Evolutionary conservation across 2,797 vertebrate species (phyloP).

Genomic region (Manis crassicaudata): DNA sequence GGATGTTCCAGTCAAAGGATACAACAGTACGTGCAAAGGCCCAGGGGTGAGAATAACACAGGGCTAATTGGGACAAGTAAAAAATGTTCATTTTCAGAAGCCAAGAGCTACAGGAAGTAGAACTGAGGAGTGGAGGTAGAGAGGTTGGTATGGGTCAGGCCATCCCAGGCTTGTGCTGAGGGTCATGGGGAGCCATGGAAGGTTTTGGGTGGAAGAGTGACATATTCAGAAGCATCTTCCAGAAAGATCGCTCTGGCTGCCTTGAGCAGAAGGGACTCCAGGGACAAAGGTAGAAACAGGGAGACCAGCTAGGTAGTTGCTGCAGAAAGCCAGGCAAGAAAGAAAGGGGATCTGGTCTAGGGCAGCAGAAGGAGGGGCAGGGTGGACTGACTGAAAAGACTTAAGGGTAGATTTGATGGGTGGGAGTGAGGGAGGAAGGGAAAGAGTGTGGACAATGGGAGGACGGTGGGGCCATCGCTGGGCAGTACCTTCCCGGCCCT

Average conservation of each 20-base stretch:
- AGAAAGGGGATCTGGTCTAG: no score
- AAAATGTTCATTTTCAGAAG: background rate
- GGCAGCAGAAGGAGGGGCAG: fast-evolving
- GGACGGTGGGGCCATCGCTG: background rate
- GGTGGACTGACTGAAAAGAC: background rate
- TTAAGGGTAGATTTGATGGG: background rate
- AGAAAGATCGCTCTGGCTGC: background rate
- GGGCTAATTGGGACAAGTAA: background rate
- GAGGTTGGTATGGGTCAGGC: background rate
- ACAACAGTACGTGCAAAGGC: background rate
- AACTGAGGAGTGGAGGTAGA: fast-evolving
- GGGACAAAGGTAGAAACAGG: background rate
- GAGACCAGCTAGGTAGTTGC: background rate
- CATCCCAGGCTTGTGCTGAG: background rate
- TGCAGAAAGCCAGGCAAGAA: background rate
- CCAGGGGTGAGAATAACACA: background rate
- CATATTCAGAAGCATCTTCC: background rate
- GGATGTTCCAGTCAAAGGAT: background rate
- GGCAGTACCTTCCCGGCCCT: background rate
- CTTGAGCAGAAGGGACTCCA: background rate
- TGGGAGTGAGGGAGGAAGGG: background rate
- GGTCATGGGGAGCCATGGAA: background rate
- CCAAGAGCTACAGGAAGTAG: background rate
- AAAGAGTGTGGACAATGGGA: fast-evolving
- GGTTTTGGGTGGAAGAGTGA: background rate